phyloP scores from a whole-genome alignment of 2,797 vertebrate genomes.

The Erpetoichthys calabaricus region DNA sequence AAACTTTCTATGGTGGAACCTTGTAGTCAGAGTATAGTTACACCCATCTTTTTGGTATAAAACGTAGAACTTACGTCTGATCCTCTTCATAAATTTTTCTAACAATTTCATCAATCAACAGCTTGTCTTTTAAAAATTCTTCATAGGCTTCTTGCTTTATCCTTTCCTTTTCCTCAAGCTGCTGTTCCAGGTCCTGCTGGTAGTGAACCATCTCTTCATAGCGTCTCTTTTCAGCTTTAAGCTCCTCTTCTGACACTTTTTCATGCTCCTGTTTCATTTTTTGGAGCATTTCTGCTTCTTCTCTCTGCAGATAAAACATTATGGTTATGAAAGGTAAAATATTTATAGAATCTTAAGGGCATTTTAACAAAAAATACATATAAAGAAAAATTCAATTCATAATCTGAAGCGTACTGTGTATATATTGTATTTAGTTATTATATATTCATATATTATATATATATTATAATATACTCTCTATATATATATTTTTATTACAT shows the following conservation, averaged over 20 bases:
- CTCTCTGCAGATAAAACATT: conserved; percentile 44
- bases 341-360: not conserved
- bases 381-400: too few relatives aligned
- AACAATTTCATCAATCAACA: conserved; percentile 80
- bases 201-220: conserved; percentile 49
- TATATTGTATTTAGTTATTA: too few relatives aligned
- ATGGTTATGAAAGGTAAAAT: not conserved
- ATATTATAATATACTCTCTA: too few relatives aligned
- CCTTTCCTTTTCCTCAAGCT: conserved; percentile 67
- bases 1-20: too few relatives aligned
- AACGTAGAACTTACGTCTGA: conserved; percentile 54
- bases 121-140: conserved; percentile 80
- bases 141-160: conserved; percentile 68
- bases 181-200: conserved; percentile 61
- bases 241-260: conserved; percentile 40
- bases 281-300: conserved; percentile 51
- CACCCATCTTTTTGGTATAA: not conserved
- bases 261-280: conserved; percentile 55
- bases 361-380: not conserved
- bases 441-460: too few relatives aligned
- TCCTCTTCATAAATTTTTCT: conserved; percentile 86
- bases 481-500: too few relatives aligned
- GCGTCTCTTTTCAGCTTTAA: conserved; percentile 39
- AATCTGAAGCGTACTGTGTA: too few relatives aligned
- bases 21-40: not conserved